Conservation (phyloP, 2,113 vertebrate species). For the Sinocyclocheilus rhinocerous region DNA sequence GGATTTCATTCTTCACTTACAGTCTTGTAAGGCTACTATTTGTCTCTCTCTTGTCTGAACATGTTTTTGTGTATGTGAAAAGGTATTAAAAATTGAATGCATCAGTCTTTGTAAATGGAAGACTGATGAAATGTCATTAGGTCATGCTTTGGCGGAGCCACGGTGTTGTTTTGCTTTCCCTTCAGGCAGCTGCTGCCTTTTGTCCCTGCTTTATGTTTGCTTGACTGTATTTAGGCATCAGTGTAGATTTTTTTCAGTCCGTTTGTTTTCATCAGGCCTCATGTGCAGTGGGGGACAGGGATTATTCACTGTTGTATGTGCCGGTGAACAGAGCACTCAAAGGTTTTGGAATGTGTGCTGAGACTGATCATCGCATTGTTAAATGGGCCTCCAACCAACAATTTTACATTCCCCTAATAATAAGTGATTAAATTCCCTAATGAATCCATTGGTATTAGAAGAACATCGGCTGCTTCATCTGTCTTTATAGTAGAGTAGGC, state of each 20-base stretch:
- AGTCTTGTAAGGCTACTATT: conserved; percentile 12
- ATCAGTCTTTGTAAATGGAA: conserved; percentile 31
- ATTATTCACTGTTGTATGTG: not conserved
- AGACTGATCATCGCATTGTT: conserved; percentile 2
- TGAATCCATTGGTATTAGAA: conserved; percentile 1
- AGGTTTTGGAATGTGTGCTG: not conserved
- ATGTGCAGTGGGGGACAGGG: not conserved
- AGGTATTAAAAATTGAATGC: conserved; percentile 26
- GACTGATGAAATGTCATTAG: conserved; percentile 44
- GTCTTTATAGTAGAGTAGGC: not conserved
- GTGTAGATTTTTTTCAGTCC: not conserved
- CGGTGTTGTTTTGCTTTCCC: not conserved
- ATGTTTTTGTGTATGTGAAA: conserved; percentile 37
- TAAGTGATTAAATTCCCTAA: not conserved
- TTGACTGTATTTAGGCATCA: not conserved
- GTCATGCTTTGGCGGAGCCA: conserved; percentile 32
- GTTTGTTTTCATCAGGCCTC: not conserved
- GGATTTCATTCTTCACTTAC: not conserved
- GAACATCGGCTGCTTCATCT: conserved; percentile 9
- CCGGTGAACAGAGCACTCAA: too few relatives aligned
- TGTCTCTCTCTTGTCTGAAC: conserved; percentile 26
- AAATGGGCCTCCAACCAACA: conserved; percentile 1
- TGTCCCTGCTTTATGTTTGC: not conserved
- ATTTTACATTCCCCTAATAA: conserved; percentile 33
- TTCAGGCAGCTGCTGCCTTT: conserved; percentile 10